Evolutionary conservation across 1,140 invertebrate species (phyloP), one percentile per base, ranked within the genome.

Genomic region (Zaprionus lachaisei): DNA sequence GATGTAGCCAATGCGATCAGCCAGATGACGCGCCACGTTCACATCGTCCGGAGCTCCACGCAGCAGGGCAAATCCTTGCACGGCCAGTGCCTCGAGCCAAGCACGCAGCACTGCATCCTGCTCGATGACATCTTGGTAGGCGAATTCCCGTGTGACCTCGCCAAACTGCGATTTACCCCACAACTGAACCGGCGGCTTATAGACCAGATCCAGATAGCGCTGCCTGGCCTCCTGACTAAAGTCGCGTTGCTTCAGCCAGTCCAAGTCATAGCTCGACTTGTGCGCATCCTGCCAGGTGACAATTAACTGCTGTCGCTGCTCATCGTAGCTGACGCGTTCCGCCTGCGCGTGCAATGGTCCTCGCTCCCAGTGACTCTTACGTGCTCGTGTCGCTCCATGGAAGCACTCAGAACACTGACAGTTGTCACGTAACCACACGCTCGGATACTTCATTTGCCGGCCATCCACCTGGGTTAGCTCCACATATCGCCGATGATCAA

Each of bases 391-490:
- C 28, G 93, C 84, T 11, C 80, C 67, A 79, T 96, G 95, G 77
- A 95, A 96, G 80, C 96, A 96, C 26, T 94, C 77, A 24, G 93
- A 72, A 79, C 96, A 96, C 71, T 95, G 95, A 70, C 96, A 96
- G 83, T 96, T 96, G 80, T 96, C 96, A 72, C 95, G 91, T n/a
- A 96, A 84, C 95, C 95, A 96, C 12, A 95, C 92, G 51, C 93
- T 93, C 0, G 96, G 96, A 86, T 94, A 96, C 61, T 94, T 93
- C 0, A 94, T 34, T 9, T 9, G 15, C 20, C 38, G 17, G 2
- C 68, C 66, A 20, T 70, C 49, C 11, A 41, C 17, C 12, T 72
- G 63, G 1, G 55, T 49, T 0, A 89, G n/a, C 24, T 89, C 85
- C 24, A 89, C 79, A 55, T 61, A 79, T 12, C 72, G 69, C 1